Base-by-base conservation (phyloP, 2,797 vertebrate species). In the Lemur catta region DNA sequence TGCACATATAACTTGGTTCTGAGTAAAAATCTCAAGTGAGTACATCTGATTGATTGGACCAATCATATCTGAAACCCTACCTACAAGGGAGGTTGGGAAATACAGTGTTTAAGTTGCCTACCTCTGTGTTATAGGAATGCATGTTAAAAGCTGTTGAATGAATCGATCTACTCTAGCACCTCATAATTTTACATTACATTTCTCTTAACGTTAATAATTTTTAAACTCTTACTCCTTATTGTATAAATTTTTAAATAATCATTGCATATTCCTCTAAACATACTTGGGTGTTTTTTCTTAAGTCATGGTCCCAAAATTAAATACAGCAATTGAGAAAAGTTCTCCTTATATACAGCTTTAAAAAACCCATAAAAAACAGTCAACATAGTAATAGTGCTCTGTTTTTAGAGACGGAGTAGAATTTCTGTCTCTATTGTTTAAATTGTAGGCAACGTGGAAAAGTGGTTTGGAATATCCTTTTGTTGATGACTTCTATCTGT, bases 1-100 rank as follows among this genome's bases (percentile, higher is more conserved):
- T 86, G 75, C 35, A 28, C 7, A 4, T 9, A 14, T 55, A 48
- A 93, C 81, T 93, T 11, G 7, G 18, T 35, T 89, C 63, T 43
- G 43, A 81, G 84, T 43, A 84, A 55, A 46, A 81, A 71, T 76
- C 82, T 97, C 81, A 95, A 76, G 97, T 96, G 82, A 94, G 94
- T 96, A 15, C 20, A 22, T 82, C 61, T 46, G 55, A 52, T 17
- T 81, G 30, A 89, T 30, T 35, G 63, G 52, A 43, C 48, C 71
- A 55, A 7, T 80, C 24, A 17, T 79, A 11, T 65, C 69, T 67
- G 41, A 81, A 88, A 63, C 63, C 17, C 61, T 81, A 22, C 9
- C 67, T 78, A 46, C 57, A 72, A 33, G 72, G 59, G 38, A 55
- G 17, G 14, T 8, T 94, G 59, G 61, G 57, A 72, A 85, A 61